phyloP scores from a whole-genome alignment of 2,888 invertebrate species.

The Gibbula magus region DNA sequence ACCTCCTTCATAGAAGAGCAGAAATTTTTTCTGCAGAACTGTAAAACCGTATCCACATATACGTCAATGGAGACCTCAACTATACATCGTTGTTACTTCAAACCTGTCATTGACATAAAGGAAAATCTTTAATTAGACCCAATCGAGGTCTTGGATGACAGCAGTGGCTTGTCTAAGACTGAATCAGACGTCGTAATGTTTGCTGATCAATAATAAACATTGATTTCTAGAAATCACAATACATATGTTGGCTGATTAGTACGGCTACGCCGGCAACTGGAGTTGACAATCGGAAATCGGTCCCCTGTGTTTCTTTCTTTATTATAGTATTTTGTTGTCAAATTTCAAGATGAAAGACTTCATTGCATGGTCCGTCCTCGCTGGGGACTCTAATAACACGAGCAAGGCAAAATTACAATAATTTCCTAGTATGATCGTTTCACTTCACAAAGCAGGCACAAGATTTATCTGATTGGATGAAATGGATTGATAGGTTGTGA shows the following conservation, averaged over 20 bases:
- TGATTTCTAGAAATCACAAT: neutral
- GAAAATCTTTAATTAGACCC: slow-evolving; percentile 3
- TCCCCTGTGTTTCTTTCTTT: neutral
- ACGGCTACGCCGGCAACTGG: neutral
- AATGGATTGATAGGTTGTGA: too few species aligned
- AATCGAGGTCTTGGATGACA: neutral
- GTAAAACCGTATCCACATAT: too few species aligned
- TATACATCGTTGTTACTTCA: neutral
- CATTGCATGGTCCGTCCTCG: neutral
- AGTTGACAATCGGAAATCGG: neutral
- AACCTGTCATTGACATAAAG: neutral
- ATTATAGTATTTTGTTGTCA: neutral
- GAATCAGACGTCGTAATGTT: neutral
- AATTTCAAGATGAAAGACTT: neutral
- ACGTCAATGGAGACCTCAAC: too few species aligned
- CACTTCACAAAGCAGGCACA: too few species aligned
- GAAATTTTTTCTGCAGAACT: too few species aligned
- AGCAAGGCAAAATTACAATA: neutral
- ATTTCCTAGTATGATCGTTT: neutral
- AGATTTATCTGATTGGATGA: too few species aligned
- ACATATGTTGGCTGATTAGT: slow-evolving; percentile 3
- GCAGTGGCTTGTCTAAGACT: neutral
- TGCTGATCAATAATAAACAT: neutral
- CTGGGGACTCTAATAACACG: neutral
- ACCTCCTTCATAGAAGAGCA: too few species aligned